These are phyloP conservation scores for Tiphia femorata DNA, from an alignment of 2,888 invertebrate species.

Conservation along the genomic window DNA sequence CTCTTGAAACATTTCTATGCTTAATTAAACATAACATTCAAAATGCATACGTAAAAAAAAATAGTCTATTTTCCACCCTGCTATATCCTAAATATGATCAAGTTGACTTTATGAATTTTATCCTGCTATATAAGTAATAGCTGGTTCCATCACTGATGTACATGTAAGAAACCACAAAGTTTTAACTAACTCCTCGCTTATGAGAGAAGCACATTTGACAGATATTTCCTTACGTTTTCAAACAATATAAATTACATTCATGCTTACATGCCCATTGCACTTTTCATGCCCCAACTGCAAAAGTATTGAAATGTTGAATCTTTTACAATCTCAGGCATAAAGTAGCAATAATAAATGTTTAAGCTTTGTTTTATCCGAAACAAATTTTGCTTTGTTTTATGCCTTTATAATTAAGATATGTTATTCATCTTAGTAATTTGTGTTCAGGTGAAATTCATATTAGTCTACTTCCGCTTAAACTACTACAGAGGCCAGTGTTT, in stretches of 20 bases:
- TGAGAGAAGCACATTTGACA: too few species aligned
- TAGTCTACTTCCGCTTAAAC: conserved; percentile 43
- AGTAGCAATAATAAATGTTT: conserved; percentile 25
- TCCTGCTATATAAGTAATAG: too few species aligned
- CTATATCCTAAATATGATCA: too few species aligned
- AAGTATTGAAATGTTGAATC: conserved; percentile 24
- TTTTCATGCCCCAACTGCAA: conserved; percentile 44
- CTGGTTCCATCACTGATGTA: too few species aligned
- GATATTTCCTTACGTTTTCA: conserved; percentile 8
- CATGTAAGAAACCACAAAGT: too few species aligned
- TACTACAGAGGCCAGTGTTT: conserved; percentile 63
- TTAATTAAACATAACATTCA: too few species aligned
- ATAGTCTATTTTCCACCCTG: too few species aligned
- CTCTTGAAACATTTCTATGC: too few species aligned
- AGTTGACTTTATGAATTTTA: too few species aligned
- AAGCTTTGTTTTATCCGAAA: conserved; percentile 12
- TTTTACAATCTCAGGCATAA: conserved; percentile 34
- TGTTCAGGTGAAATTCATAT: conserved; percentile 23
- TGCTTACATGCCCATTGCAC: conserved; percentile 41
- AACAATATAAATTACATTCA: conserved; percentile 36
- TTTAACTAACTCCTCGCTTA: too few species aligned
- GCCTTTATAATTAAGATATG: conserved; percentile 22
- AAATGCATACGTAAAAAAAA: too few species aligned
- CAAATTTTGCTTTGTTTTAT: conserved; percentile 7
- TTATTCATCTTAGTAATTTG: conserved; percentile 20